A percentile compares a stretch with the other conserved stretches of the same genome.
Conservation (phyloP, 2,888 invertebrate species). For the Onchidella celtica region DNA sequence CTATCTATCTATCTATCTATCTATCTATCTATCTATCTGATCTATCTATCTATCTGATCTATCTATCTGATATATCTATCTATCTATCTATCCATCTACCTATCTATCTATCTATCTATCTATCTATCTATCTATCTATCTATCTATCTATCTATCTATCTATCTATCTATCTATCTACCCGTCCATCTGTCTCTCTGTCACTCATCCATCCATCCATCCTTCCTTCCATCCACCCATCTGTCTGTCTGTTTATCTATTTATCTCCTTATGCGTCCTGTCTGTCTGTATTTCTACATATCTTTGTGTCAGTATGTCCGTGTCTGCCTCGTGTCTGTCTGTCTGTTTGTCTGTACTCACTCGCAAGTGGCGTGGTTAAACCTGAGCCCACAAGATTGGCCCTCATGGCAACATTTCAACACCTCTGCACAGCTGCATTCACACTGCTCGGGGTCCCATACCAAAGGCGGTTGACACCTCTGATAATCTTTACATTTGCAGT, state of each 20-base stretch:
- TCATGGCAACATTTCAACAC: conserved; percentile 5
- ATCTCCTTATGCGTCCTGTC: neutral
- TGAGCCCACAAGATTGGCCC: neutral
- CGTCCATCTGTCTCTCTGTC: neutral
- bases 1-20: no score
- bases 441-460: conserved; percentile 64
- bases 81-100: no score
- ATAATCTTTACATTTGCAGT: conserved; percentile 61
- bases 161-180: conserved; percentile 20
- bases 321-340: no score
- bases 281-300: no score
- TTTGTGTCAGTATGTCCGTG: no score
- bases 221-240: no score
- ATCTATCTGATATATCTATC: no score
- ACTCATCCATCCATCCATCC: no score
- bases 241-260: no score
- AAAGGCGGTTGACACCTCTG: conserved; percentile 56
- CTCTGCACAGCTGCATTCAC: conserved; percentile 64
- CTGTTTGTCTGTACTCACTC: conserved; percentile 29
- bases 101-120: no score
- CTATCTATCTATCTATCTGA: no score
- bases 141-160: neutral
- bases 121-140: neutral
- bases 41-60: no score
- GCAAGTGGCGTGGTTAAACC: conserved; percentile 4